A percentile compares a stretch with the other conserved stretches of the same genome.
These are phyloP conservation scores for Nebria salina DNA, from an alignment of 2,888 invertebrate genomes.

Conservation along the genomic window DNA sequence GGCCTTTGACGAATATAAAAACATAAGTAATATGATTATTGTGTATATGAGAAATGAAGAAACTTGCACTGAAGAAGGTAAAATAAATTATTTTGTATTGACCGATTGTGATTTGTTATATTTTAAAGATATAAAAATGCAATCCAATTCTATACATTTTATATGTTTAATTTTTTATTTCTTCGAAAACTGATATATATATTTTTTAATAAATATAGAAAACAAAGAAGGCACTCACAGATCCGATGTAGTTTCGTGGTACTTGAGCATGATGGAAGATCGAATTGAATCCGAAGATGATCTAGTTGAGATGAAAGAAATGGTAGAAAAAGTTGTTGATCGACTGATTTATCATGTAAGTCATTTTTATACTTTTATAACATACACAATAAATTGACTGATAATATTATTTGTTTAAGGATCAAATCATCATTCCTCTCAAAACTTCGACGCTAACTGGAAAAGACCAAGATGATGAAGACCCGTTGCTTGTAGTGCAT, in stretches of 20 bases:
- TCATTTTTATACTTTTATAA: slow-evolving; percentile 49
- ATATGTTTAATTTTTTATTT: no score
- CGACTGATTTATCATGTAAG: slow-evolving; percentile 85
- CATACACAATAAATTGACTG: neutral
- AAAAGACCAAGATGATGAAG: slow-evolving; percentile 71
- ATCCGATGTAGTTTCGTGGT: slow-evolving; percentile 92
- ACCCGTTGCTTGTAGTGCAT: slow-evolving; percentile 92
- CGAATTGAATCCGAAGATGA: slow-evolving; percentile 93
- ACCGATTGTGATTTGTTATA: neutral
- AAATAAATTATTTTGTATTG: slow-evolving; percentile 11
- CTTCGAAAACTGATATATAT: neutral
- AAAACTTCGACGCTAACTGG: slow-evolving; percentile 67
- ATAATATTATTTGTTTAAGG: slow-evolving; percentile 66
- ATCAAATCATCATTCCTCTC: slow-evolving; percentile 84
- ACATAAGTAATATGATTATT: slow-evolving; percentile 90
- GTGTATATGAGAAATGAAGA: slow-evolving; percentile 90
- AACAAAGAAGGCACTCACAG: slow-evolving; percentile 74
- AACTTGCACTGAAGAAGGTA: slow-evolving; percentile 72
- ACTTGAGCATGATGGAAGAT: slow-evolving; percentile 85
- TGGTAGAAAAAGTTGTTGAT: slow-evolving; percentile 95
- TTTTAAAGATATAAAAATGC: neutral
- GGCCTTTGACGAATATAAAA: slow-evolving; percentile 94
- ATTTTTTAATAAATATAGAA: neutral
- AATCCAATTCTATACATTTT: no score
- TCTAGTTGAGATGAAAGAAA: slow-evolving; percentile 83